Percentiles rank a stretch among this genome's conserved stretches.
These are phyloP conservation scores for Anguilla rostrata DNA, from an alignment of 2,113 vertebrate species.

Conservation along the genomic window DNA sequence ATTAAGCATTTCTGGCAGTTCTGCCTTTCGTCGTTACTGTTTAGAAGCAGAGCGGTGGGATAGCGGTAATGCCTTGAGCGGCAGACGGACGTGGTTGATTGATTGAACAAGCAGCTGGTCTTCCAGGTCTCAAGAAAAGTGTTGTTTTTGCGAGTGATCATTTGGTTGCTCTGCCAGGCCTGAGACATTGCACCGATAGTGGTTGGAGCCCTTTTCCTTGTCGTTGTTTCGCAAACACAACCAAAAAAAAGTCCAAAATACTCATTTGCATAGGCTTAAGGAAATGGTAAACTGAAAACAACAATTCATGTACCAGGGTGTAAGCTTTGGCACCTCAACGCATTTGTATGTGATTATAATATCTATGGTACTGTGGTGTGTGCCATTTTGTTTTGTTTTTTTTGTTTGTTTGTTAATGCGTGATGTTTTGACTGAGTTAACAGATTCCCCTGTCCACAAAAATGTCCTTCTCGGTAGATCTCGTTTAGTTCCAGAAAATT, in stretches of 20 bases:
- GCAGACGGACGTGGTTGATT: neutral
- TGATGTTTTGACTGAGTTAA: constrained; percentile 55
- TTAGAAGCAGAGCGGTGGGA: neutral
- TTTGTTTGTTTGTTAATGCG: constrained; percentile 21
- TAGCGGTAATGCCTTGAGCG: neutral
- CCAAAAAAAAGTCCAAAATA: neutral
- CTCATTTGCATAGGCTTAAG: neutral
- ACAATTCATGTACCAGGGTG: neutral
- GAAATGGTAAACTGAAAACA: neutral
- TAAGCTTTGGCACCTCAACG: neutral
- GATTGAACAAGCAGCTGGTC: neutral
- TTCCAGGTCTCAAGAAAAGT: neutral
- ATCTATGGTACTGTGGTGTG: constrained; percentile 57
- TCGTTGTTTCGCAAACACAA: constrained; percentile 18
- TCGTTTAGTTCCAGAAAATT: constrained; percentile 37
- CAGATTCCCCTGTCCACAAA: constrained; percentile 61
- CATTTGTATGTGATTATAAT: neutral
- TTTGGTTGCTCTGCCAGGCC: neutral
- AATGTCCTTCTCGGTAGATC: constrained; percentile 45
- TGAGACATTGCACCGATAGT: neutral
- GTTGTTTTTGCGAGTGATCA: neutral
- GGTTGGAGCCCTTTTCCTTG: neutral
- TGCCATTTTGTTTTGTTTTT: constrained; percentile 60
- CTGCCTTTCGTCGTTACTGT: neutral
- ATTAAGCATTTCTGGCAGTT: neutral